Conservation (phyloP, 2,113 vertebrate genomes). For the Orthonyx spaldingii region DNA sequence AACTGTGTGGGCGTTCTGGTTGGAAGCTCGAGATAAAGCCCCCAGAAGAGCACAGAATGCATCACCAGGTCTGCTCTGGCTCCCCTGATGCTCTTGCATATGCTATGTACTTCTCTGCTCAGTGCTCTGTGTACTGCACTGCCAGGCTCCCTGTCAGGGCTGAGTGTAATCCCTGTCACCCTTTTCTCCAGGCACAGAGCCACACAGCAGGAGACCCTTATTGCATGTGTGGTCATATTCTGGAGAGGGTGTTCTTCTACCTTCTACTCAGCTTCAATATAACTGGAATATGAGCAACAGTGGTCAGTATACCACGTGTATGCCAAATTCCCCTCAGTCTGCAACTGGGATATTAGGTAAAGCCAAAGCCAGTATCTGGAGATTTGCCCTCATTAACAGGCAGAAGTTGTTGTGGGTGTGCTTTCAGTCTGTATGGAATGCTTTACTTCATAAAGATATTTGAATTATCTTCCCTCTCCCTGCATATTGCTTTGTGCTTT, state of each 20-base stretch:
- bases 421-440: background rate
- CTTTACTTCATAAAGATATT: background rate
- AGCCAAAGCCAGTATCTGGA: background rate
- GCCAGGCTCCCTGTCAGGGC: background rate
- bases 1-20: background rate
- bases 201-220: background rate
- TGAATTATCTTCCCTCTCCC: background rate
- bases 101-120: background rate
- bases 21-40: background rate
- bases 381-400: background rate
- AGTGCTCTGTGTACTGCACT: background rate
- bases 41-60: background rate
- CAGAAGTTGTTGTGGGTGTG: background rate
- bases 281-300: background rate
- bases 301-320: background rate
- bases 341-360: background rate
- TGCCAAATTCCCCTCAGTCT: background rate
- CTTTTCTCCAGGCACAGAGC: background rate
- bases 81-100: background rate
- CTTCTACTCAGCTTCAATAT: background rate
- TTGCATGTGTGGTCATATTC: background rate
- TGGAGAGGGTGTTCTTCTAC: background rate
- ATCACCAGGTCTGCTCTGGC: rapidly evolving
- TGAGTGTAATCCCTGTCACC: background rate
- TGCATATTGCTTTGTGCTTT: background rate